Conservation (phyloP, 2,797 vertebrate species). For the Numenius phaeopus region DNA sequence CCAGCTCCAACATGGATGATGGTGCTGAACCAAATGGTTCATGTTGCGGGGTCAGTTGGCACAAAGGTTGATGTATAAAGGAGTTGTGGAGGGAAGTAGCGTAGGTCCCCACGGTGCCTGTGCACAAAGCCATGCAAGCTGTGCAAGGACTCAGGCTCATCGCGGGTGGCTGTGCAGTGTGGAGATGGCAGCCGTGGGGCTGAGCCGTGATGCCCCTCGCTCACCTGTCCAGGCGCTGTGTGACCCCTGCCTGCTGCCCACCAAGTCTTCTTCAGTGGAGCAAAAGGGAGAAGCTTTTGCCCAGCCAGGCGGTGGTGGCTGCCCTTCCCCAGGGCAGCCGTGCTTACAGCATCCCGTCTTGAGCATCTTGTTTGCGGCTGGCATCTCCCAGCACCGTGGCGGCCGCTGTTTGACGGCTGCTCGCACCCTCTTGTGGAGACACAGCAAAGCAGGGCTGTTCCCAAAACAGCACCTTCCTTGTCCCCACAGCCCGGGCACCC, state of each 20-base stretch:
- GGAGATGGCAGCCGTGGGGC: background rate
- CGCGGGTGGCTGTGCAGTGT: fast-evolving
- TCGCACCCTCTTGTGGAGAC: slow-evolving; percentile 61
- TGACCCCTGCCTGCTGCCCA: fast-evolving
- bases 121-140: fast-evolving
- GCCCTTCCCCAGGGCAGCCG: background rate
- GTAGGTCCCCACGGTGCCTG: background rate
- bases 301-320: background rate
- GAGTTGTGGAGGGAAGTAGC: fast-evolving
- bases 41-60: fast-evolving
- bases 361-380: background rate
- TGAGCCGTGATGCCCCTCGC: fast-evolving
- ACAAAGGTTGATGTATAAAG: background rate
- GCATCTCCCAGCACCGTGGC: fast-evolving
- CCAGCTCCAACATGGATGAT: fast-evolving
- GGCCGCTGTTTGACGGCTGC: background rate
- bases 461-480: background rate
- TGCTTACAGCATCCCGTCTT: background rate
- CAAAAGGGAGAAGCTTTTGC: background rate
- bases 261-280: fast-evolving
- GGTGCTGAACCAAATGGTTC: background rate
- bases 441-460: background rate
- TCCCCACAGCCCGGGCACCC: fast-evolving
- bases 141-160: background rate
- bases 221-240: fast-evolving